Percentiles rank a stretch among this genome's conserved stretches.
Evolutionary conservation across 2,113 vertebrate genomes (phyloP).

Genomic region (Pelodiscus sinensis): DNA sequence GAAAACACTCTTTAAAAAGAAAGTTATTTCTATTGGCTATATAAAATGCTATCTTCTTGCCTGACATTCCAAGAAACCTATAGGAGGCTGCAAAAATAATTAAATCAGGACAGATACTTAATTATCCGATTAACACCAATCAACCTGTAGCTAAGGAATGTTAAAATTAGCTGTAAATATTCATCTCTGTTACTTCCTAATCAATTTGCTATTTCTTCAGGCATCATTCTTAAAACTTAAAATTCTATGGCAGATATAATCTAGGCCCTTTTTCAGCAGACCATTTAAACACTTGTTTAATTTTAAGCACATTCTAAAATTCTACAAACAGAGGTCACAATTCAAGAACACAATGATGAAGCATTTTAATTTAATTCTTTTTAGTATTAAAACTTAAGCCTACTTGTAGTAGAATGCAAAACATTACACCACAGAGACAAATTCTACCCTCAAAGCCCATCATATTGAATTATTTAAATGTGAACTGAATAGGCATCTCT

Average conservation of each 20-base stretch:
- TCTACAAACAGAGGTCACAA: background rate
- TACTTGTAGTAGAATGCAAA: background rate
- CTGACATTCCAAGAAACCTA: background rate
- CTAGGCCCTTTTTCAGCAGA: background rate
- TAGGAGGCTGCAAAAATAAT: background rate
- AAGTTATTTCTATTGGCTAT: constrained; percentile 1
- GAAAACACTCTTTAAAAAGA: background rate
- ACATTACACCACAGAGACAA: background rate
- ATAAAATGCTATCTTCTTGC: background rate
- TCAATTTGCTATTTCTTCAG: background rate
- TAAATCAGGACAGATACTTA: background rate
- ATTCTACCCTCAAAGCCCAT: background rate
- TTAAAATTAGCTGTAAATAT: background rate
- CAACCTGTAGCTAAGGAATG: background rate
- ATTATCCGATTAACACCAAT: constrained; percentile 1
- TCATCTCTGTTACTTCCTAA: background rate
- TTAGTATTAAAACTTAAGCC: background rate
- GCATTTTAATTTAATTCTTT: background rate
- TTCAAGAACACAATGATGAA: background rate
- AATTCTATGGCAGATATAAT: background rate
- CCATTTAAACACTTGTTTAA: background rate
- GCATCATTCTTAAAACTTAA: background rate
- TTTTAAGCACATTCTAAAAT: background rate
- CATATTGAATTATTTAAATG: background rate
- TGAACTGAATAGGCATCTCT: background rate